Percentiles rank a stretch among this genome's conserved stretches.
phyloP scores from a whole-genome alignment of 1,140 invertebrate species.

The Meloidogyne chitwoodi region DNA sequence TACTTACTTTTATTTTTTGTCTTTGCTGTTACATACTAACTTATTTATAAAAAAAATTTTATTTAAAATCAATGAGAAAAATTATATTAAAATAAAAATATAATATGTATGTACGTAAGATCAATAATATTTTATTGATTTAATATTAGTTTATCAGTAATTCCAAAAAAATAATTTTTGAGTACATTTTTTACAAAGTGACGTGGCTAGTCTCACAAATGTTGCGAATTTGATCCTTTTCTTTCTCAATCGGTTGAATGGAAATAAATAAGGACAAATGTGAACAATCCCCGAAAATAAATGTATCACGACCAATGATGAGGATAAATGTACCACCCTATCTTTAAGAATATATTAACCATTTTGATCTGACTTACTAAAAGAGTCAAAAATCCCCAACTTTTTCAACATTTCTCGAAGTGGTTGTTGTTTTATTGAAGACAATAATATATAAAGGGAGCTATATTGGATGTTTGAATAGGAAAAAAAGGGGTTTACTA shows the following conservation, averaged over 20 bases:
- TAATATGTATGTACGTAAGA: no score
- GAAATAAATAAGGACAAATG: neutral
- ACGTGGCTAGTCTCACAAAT: neutral
- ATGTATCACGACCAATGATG: neutral
- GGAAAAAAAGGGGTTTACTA: neutral
- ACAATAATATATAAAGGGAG: neutral
- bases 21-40: no score
- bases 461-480: neutral
- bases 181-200: neutral
- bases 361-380: neutral
- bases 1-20: no score
- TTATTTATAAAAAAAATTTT: no score
- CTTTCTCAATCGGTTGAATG: neutral
- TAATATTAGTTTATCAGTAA: no score
- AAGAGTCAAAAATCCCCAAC: neutral
- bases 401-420: neutral
- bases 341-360: no score
- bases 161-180: no score
- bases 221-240: neutral
- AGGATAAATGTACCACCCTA: neutral
- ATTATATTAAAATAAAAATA: no score
- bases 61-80: no score
- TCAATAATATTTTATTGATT: no score
- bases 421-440: neutral
- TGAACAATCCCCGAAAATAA: neutral